A percentile compares a stretch with the other conserved stretches of the same genome.
These are phyloP conservation scores for Babylonia areolata DNA, from an alignment of 1,140 invertebrate species.

Conservation along the genomic window DNA sequence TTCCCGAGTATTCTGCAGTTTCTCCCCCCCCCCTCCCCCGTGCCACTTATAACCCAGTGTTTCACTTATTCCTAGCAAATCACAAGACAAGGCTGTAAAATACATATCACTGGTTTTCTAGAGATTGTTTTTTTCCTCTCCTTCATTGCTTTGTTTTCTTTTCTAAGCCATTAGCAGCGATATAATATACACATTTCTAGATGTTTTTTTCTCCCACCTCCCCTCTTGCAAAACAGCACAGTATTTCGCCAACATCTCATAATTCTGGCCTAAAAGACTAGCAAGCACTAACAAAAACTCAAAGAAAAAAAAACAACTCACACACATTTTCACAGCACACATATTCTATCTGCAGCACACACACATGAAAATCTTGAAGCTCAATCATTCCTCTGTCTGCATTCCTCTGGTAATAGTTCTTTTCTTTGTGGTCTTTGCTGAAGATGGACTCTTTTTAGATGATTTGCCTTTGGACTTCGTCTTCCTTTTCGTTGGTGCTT, in stretches of 20 bases:
- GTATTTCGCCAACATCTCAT: background rate
- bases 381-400: conserved; percentile 23
- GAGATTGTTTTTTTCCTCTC: no score
- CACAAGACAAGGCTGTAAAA: no score
- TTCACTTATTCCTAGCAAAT: no score
- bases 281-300: no score
- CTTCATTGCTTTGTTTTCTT: no score
- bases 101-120: no score
- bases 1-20: no score
- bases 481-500: background rate
- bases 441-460: conserved; percentile 11
- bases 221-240: background rate
- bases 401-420: conserved; percentile 8
- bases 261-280: background rate
- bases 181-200: no score
- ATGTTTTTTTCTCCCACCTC: no score
- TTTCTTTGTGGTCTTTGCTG: background rate
- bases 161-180: no score
- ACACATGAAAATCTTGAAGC: background rate
- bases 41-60: no score
- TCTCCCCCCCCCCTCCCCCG: no score
- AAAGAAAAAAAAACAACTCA: background rate
- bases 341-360: background rate
- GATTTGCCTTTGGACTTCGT: background rate
- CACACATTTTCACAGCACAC: background rate